Base-by-base conservation (phyloP, 2,888 invertebrate species). In the Caradrina kadenii region DNA sequence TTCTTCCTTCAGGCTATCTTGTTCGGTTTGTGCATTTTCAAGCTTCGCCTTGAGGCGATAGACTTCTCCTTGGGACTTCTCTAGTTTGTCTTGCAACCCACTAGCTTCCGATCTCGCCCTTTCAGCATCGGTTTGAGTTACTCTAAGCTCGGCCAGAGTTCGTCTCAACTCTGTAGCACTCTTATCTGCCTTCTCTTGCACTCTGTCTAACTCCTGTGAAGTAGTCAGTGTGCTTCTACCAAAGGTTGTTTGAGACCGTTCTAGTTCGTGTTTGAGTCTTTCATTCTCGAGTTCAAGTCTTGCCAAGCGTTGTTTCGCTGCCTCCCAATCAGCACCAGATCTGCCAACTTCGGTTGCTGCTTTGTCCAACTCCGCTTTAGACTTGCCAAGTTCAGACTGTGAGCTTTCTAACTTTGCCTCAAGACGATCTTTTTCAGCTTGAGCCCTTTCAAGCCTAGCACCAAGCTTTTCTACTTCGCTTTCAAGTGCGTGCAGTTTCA, bases 1-100 rank as follows among this genome's bases (percentile, higher is more conserved):
- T 93, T 99, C 99, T 90, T 99, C 99, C 79, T 98, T 98, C 83
- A 99, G 96, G 90, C 98, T 98, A 89, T 99, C 98, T 90, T 98
- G 98, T 94, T 99, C 99, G 73, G 98, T 98, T 96, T 99, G 98
- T 92, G 99, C 98, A 96, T 99, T 99, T 96, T 99, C 99, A 88
- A 99, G 96, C 90, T 99, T 98, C 52, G 99, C 99, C 93, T 99
- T 99, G 85, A 99, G 96, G 92, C 99, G 97, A 90, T 99, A 99
- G 49, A 99, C 98, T 93, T 99, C 99, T 75, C 99, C 99, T 93
- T 99, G 99, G 67, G 98, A 98, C 95, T 99, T 98, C 91, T 99
- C 99, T 76, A 99, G 94, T 95, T 99, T 99, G 88, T 99, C 99
- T 91, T 99, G 99, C 70, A 99, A 96, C 19, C 97, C 98, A 59